Base-by-base conservation (phyloP, 2,888 invertebrate species). In the Drosophila silvestris region DNA sequence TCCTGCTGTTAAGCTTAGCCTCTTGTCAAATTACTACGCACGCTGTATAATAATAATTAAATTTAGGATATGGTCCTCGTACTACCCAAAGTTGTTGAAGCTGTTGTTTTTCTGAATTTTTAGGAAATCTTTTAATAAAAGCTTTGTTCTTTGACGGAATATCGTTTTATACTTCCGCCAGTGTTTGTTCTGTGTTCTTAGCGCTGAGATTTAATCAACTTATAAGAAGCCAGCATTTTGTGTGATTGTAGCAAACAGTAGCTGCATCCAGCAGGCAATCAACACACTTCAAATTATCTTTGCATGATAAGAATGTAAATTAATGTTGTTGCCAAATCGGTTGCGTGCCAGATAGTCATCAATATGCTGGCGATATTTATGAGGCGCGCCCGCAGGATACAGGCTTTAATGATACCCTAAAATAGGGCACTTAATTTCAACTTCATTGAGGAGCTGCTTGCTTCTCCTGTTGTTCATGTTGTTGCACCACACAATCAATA, bases 341-440 rank as follows among this genome's bases (percentile, higher is more conserved):
- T 90, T 86, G 85, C 85, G 85, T 86, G 85, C 72, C 87, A 86
- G 89, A 86, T 89, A 89, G 67, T 73, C 90, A 86, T 86, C 85
- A 86, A 89, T 86, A 86, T 89, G 90, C 82, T 85, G 85, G 87
- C 90, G 84, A 85, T 86, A 86, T 86, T 86, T 89, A 90, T 90
- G 89, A 89, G 90, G 79, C 90, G 91, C 87, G 85, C 85, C 85
- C 87, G 85, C 85, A 85, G 85, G 90, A 90, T 86, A 89, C 89
- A 63, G 77, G 87, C 90, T 89, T 90, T 86, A 86, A 86, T 90
- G 90, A 86, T 86, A 88, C 90, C 78, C 86, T 77, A 88, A 90
- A 83, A 83, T 74, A 77, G 79, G 89, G 74, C 86, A 86, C 90
- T 86, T 90, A 86, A 90, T 86, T 90, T 82, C 70, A 76, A 73